Percentiles rank a stretch among this genome's conserved stretches.
Evolutionary conservation across 2,888 invertebrate species (phyloP).

Genomic region (Tupiocoris notatus): DNA sequence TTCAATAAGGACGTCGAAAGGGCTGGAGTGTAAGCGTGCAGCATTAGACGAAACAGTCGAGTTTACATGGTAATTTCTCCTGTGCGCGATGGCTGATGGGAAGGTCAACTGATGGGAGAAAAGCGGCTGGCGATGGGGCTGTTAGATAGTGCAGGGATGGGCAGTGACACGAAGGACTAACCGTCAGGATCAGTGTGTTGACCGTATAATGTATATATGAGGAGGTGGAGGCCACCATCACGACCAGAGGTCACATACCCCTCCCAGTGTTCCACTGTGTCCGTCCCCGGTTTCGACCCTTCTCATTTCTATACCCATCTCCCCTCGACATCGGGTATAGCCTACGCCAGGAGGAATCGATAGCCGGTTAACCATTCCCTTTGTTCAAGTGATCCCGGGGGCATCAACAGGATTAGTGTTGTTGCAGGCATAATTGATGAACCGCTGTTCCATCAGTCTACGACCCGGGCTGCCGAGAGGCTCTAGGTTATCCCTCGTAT

Average conservation of each 20-base stretch:
- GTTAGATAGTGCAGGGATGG: not conserved
- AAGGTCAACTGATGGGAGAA: not conserved
- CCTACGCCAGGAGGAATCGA: conserved; percentile 8
- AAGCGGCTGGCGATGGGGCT: not conserved
- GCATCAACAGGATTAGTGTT: conserved; percentile 18
- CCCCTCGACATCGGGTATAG: not conserved
- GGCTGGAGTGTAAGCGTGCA: no score
- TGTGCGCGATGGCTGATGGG: not conserved
- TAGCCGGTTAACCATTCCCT: conserved; percentile 22
- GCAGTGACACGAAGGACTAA: not conserved
- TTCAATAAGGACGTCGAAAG: no score
- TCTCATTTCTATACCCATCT: no score
- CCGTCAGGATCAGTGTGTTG: not conserved
- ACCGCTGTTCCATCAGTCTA: no score
- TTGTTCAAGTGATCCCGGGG: conserved; percentile 15
- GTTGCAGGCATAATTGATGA: conserved; percentile 20
- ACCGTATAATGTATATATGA: conserved; percentile 17
- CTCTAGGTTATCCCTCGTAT: no score
- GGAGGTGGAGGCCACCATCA: not conserved
- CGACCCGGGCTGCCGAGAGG: no score
- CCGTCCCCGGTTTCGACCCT: no score
- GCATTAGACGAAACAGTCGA: not conserved
- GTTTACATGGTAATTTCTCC: not conserved
- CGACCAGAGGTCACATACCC: no score
- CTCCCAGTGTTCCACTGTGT: no score